These are phyloP conservation scores for Drosophila falleni DNA, from an alignment of 2,888 invertebrate genomes.

Conservation along the genomic window DNA sequence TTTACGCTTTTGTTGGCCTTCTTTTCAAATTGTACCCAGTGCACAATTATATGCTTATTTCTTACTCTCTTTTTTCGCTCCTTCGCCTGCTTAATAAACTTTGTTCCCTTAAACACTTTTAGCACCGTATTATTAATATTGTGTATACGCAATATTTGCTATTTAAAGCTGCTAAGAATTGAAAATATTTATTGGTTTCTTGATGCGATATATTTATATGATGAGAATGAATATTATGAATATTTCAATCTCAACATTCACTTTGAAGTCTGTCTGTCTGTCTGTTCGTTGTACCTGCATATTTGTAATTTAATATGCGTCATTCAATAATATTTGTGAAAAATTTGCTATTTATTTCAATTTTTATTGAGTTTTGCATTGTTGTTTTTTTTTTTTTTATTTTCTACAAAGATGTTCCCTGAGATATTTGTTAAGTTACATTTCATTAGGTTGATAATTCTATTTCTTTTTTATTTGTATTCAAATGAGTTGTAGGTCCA, in stretches of 20 bases:
- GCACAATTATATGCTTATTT: constrained; percentile 28
- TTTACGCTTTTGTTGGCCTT: constrained; percentile 36
- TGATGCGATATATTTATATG: constrained; percentile 9
- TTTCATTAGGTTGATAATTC: too few relatives aligned
- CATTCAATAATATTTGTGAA: constrained; percentile 32
- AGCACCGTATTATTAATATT: background rate
- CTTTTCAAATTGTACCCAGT: constrained; percentile 3
- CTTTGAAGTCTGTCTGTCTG: constrained; percentile 43
- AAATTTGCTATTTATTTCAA: constrained; percentile 2
- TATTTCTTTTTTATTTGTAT: too few relatives aligned
- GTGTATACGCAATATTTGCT: constrained; percentile 43
- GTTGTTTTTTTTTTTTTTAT: background rate
- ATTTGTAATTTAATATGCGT: constrained; percentile 38
- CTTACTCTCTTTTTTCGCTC: background rate
- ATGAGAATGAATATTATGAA: background rate
- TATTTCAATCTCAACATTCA: background rate
- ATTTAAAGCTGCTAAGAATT: constrained; percentile 22
- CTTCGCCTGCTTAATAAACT: background rate
- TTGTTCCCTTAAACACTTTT: background rate
- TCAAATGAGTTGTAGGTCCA: too few relatives aligned
- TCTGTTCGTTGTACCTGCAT: constrained; percentile 9
- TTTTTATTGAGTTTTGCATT: constrained; percentile 5
- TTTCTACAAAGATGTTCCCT: too few relatives aligned
- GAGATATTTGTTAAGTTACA: too few relatives aligned
- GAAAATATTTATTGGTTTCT: constrained; percentile 14